Evolutionary conservation across 2,113 vertebrate genomes (phyloP), one percentile per base, ranked within the genome.

Genomic region (Talpa occidentalis): DNA sequence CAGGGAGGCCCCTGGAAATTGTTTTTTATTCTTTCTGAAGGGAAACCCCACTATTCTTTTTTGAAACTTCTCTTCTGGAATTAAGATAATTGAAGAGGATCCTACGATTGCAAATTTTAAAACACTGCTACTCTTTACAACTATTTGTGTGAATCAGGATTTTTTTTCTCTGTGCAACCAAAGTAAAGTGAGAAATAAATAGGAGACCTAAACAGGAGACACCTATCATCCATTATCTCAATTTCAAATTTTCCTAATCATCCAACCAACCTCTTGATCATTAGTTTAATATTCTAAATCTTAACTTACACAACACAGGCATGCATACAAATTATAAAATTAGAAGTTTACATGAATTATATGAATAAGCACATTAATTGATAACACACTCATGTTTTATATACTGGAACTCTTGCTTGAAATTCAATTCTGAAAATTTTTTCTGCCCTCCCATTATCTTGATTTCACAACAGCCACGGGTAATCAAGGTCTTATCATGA

Each of bases 341-440:
- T 49, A 37, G 49, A 47, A 26, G 21, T 76, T 44, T n/a, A 1
- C 44, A 49, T 62, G n/a, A 76, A 60, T 47, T 44, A 87, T 44
- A 12, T 60, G 69, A 74, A 35, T 16, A 59, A n/a, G 52, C 44
- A 32, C 47, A 62, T 56, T 84, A n/a, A 60, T 49, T 54, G 16
- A 32, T 30, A 74, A 52, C 72, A 78, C 52, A 35, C 47, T 81
- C 85, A 37, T 69, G n/a, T 67, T 62, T 86, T 62, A 19, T 40
- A 8, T 69, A 15, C 19, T 69, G 87, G 28, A 12, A 3, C 49
- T 85, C n/a, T 40, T 49, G 52, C 62, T 9, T 49, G 54, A 89
- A 86, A 80, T 28, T 78, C 22, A 62, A 73, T 47, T 94, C 81
- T 67, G 87, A 24, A 88, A 85, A n/a, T 30, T 76, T 88, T 8